phyloP scores from a whole-genome alignment of 1,140 invertebrate species.

The Brachionus paranguensis region DNA sequence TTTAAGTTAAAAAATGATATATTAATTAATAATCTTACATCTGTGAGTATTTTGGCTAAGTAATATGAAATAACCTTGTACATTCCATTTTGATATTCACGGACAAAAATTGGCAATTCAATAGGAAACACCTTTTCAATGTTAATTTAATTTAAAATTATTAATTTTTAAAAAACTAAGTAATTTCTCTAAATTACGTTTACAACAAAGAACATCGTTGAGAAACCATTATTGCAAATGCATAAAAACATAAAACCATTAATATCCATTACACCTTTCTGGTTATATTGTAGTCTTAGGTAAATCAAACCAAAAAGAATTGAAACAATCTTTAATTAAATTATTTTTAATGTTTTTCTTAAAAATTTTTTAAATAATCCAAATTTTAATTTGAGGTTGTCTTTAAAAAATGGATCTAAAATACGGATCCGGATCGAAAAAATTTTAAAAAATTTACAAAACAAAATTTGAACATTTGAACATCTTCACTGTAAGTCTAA shows the following conservation, averaged over 20 bases:
- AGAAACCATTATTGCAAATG: slow-evolving; percentile 58
- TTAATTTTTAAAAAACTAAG: no score
- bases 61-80: slow-evolving; percentile 31
- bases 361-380: background rate
- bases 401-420: no score
- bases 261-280: slow-evolving; percentile 35
- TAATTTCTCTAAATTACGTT: slow-evolving; percentile 34
- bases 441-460: no score
- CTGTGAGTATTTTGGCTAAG: slow-evolving; percentile 7
- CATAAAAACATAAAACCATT: slow-evolving; percentile 30
- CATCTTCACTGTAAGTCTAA: no score
- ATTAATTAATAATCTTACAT: background rate
- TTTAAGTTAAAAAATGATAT: slow-evolving; percentile 41
- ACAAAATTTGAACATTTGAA: no score
- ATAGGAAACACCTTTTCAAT: background rate
- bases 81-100: slow-evolving; percentile 31
- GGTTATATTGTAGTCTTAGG: slow-evolving; percentile 2
- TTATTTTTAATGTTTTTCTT: background rate
- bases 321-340: slow-evolving; percentile 8
- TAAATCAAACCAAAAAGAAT: slow-evolving; percentile 33
- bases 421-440: no score
- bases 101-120: slow-evolving; percentile 10
- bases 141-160: no score
- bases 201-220: slow-evolving; percentile 29
- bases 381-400: background rate